Base-by-base conservation (phyloP, 2,113 vertebrate genomes). In the Deroptyus accipitrinus region DNA sequence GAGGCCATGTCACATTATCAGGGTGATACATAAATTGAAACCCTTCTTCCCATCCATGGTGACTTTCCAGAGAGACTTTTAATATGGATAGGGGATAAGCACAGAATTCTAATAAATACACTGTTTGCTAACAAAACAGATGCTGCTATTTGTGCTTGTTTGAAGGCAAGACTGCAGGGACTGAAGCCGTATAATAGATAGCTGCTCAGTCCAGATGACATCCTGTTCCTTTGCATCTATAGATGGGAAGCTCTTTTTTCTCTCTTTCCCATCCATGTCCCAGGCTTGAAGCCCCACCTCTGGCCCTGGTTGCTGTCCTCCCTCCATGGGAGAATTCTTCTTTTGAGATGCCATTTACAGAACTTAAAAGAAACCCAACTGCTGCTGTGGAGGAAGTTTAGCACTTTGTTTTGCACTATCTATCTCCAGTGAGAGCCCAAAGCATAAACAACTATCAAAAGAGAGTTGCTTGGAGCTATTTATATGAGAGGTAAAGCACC, bases 371-470 rank as follows among this genome's bases (percentile, higher is more conserved):
- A 91, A 94, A 66, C 10, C 35, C 57, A 64, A 0, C 22, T 82
- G 64, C 73, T 78, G 1, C 83, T 52, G 28, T 57, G 54, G 31
- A 89, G 35, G 80, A 69, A 54, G 13, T 46, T 84, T 49, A 88
- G 51, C 28, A 11, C 69, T 94, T 90, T 63, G 52, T 61, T 90
- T 81, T 68, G 25, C 17, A 6, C 52, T 52, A 44, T 13, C 83
- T 83, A 49, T 13, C 83, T 83, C 20, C 33, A 66, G 55, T 35
- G 61, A 81, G 39, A 86, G 80, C 83, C 78, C 41, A 44, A 54
- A 88, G 86, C 80, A 91, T 52, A 82, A 94, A 84, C 73, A 86
- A 62, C 7, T 30, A 76, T 82, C 57, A 79, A 79, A 90, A 88
- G 66, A 42, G 25, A 79, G 37, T 66, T 41, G 15, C 70, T 89